Base-by-base conservation (phyloP, 2,888 invertebrate genomes). In the Plebejus argus region DNA sequence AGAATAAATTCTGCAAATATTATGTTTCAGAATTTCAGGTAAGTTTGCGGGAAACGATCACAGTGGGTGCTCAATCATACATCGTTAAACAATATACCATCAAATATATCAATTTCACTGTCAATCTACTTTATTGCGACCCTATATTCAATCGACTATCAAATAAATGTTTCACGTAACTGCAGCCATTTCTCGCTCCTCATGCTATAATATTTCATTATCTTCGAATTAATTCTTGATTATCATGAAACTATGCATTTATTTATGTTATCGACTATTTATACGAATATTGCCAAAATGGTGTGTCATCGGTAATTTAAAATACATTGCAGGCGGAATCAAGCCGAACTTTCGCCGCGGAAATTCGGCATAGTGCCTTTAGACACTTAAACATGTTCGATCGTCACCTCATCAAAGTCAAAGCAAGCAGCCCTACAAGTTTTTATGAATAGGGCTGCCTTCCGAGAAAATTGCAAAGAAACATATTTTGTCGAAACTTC, bases 51-150 rank as follows among this genome's bases (percentile, higher is more conserved):
- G 1, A 66, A 66, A 61, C 61, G 61, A 61, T 23, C 0, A 33
- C 28, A 15, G 28, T 15, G 66, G 7, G 28, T 28, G 66, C 12
- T 66, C 28, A 28, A 28, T 28, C 66, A 66, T 66, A 66, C 28
- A 66, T 66, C 66, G 66, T 15, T 66, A 28, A 28, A 66, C 28
- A 61, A 61, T 5, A 66, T 28, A 2, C 66, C 6, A 28, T 28
- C 66, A 18, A 66, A 28, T 66, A 66, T 66, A 61, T 61, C 61
- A 28, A 66, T 28, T 66, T 66, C 28, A 66, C 66, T 66, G 66
- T 66, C 66, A 66, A 66, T 66, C 66, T 66, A 66, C 15, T 66
- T 66, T 33, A 66, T 66, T 66, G 28, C 28, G 15, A 6, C 15
- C 66, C 15, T 66, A 66, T 28, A 66, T 66, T 66, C 15, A 28